A percentile compares a stretch with the other conserved stretches of the same genome.
phyloP scores from a whole-genome alignment of 2,888 invertebrate genomes.

The Pyralis farinalis region DNA sequence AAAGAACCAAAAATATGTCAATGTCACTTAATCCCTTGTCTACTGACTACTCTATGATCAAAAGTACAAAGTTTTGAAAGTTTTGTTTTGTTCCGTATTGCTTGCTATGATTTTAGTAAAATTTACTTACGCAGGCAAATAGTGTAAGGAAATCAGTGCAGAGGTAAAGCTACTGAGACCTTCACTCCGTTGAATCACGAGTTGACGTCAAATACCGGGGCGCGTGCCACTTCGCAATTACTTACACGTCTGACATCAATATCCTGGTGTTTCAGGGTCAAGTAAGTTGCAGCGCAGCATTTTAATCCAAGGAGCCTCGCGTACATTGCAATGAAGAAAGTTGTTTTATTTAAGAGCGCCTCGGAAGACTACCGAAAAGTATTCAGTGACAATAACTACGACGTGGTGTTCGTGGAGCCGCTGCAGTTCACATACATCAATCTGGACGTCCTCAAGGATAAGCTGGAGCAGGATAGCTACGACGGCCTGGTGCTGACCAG shows the following conservation, averaged over 20 bases:
- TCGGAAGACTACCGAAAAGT: slow-evolving; percentile 62
- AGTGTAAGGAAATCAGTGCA: neutral
- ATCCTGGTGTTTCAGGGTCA: slow-evolving; percentile 52
- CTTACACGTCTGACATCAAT: slow-evolving; percentile 11
- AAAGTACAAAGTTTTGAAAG: slow-evolving; percentile 7
- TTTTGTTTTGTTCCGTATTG: neutral
- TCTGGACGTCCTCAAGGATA: slow-evolving; percentile 34
- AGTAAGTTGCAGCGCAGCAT: slow-evolving; percentile 1
- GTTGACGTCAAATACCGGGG: too few relatives aligned
- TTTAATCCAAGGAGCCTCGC: neutral
- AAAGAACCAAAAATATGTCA: too few relatives aligned
- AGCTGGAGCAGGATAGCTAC: slow-evolving; percentile 39
- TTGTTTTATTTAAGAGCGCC: slow-evolving; percentile 59
- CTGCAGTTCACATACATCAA: slow-evolving; percentile 52
- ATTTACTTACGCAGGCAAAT: neutral
- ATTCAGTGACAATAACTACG: slow-evolving; percentile 47
- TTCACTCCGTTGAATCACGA: neutral
- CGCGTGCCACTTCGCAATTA: neutral
- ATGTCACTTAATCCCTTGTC: too few relatives aligned
- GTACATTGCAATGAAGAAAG: slow-evolving; percentile 59
- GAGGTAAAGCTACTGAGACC: neutral
- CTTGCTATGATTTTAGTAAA: neutral
- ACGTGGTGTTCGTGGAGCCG: slow-evolving; percentile 62
- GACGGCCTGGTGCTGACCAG: slow-evolving; percentile 60
- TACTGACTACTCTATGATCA: too few relatives aligned